Base-by-base conservation (phyloP, 92 coral and sea anemone species). In the Porites divaricata region DNA sequence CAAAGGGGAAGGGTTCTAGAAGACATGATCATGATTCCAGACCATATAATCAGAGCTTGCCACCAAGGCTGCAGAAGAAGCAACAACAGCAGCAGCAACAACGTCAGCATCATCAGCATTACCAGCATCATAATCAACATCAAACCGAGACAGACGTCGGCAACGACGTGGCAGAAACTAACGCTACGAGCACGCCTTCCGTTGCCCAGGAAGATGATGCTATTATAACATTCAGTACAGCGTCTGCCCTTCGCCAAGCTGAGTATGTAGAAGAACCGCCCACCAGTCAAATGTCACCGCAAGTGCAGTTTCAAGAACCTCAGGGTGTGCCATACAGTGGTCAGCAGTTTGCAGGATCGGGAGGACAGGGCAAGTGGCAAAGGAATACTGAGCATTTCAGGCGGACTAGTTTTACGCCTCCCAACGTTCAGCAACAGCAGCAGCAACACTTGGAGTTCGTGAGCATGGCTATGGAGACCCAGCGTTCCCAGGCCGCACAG, bases 61-160 rank as follows among this genome's bases (percentile, higher is more conserved):
- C 98, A 25, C 98, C 98, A 49, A 86, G 98, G 53, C 78, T 94
- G 17, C 98, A 94, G 80, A 94, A 89, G 83, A 94, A 90, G 77
- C 98, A 94, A 20, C 98, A 92, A 19, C 98, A 94, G 41, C 98
- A 94, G 62, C 95, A 92, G 21, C 95, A 91, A 64, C 97, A 89
- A 25, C 88, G 89, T 54, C 93, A 87, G 45, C 91, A 89, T 54
- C 89, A 85, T 58, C 92, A 89, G 87, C 88, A 89, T 62, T 80
- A 85, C 22, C 89, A 86, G 50, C 90, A 90, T 2, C 85, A 75
- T 58, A 70, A 74, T 78, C 92, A 67, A 25, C 12, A 54, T 54
- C 86, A 80, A 57, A 74, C 80, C 70, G 88, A 86, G 65, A 22
- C 80, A 76, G 85, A 86, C 26, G 57, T 66, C 52, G 48, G 50